These are phyloP conservation scores for Misgurnus mizolepis DNA, from an alignment of 2,113 vertebrate species.

Conservation along the genomic window DNA sequence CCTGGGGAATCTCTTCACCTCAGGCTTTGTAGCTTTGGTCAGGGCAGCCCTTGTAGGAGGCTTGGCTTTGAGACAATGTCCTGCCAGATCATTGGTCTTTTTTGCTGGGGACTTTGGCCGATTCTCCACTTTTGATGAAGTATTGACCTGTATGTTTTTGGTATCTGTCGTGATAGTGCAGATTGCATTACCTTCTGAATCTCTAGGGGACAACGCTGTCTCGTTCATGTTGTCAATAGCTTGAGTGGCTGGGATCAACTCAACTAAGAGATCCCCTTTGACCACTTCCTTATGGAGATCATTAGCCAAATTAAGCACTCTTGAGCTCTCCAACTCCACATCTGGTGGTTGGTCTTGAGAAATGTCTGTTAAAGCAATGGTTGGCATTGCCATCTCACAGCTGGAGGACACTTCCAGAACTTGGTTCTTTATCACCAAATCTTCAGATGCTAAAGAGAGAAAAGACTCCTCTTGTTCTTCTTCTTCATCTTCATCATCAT, in stretches of 20 bases:
- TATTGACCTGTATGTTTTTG: not conserved
- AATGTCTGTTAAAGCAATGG: not conserved
- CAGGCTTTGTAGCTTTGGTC: constrained; percentile 24
- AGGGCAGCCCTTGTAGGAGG: not conserved
- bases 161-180: not conserved
- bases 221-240: not conserved
- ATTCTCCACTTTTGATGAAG: not conserved
- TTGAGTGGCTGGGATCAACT: not conserved
- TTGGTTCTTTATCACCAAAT: constrained; percentile 42
- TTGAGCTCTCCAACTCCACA: not conserved
- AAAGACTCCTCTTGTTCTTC: constrained; percentile 65
- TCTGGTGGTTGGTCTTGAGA: not conserved
- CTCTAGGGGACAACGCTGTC: not conserved
- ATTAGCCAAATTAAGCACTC: not conserved
- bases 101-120: constrained; percentile 23
- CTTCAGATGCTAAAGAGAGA: constrained; percentile 67
- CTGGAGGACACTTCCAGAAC: constrained; percentile 1
- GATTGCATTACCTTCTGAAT: not conserved
- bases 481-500: constrained; percentile 59
- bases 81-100: constrained; percentile 10
- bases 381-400: not conserved
- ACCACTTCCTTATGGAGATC: not conserved
- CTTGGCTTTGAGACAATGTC: not conserved
- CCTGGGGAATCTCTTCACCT: constrained; percentile 50
- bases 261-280: not conserved